phyloP scores from a whole-genome alignment of 2,888 invertebrate genomes.

The Allygus modestus region DNA sequence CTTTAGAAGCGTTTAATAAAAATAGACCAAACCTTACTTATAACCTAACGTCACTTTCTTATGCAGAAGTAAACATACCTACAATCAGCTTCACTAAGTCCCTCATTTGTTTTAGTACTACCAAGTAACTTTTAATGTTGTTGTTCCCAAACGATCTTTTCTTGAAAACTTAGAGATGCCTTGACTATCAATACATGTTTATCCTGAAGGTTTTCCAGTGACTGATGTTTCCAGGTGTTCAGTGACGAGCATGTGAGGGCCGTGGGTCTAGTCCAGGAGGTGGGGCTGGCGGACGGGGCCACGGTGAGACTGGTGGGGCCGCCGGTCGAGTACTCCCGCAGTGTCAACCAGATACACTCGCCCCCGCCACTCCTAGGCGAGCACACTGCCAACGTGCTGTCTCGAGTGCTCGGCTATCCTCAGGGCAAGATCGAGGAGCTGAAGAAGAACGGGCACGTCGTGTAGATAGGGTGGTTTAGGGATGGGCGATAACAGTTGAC shows the following conservation, averaged over 20 bases:
- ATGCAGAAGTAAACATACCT: no score
- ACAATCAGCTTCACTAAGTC: no score
- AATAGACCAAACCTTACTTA: no score
- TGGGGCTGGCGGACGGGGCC: conserved; percentile 84
- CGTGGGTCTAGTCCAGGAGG: conserved; percentile 84
- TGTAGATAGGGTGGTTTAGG: conserved; percentile 51
- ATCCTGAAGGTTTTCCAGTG: no score
- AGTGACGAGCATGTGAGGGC: conserved; percentile 90
- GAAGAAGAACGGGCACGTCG: conserved; percentile 71
- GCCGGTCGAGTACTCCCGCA: conserved; percentile 88
- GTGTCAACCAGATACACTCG: conserved; percentile 82
- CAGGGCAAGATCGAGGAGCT: conserved; percentile 79
- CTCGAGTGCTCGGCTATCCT: conserved; percentile 81
- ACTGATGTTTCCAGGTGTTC: conserved; percentile 80
- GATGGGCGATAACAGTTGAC: no score
- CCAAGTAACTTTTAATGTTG: no score
- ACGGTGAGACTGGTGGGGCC: conserved; percentile 89
- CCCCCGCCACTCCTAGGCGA: conserved; percentile 93
- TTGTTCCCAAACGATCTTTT: no score
- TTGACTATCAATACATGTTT: no score
- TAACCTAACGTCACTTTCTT: no score
- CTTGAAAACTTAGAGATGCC: no score
- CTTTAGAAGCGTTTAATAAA: no score
- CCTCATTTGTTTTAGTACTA: no score
- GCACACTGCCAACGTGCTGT: conserved; percentile 89